Evolutionary conservation across 2,797 vertebrate genomes (phyloP).

Genomic region (Scomberomorus guttatus): DNA sequence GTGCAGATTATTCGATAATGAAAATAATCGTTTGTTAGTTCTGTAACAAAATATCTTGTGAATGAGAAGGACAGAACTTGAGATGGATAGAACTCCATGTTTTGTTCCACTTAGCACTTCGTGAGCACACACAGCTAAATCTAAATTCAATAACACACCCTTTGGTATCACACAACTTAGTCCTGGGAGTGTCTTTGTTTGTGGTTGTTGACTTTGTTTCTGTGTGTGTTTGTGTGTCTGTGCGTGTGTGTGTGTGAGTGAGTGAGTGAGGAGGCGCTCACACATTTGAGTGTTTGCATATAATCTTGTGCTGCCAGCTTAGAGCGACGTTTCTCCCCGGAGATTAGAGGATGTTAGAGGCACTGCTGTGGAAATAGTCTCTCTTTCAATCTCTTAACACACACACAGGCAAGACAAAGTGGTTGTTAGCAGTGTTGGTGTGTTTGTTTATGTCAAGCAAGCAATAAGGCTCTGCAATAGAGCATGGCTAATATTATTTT

Average conservation of each 20-base stretch:
- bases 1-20: neutral
- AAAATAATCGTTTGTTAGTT: neutral
- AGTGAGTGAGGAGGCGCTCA: conserved; percentile 11
- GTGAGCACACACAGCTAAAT: conserved; percentile 25
- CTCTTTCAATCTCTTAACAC: conserved; percentile 59
- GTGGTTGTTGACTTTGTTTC: conserved; percentile 52
- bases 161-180: conserved; percentile 39
- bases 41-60: neutral
- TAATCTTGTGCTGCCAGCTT: conserved; percentile 75
- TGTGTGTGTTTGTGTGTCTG: conserved; percentile 4
- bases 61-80: neutral
- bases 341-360: conserved; percentile 72
- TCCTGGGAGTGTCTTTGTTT: conserved; percentile 66
- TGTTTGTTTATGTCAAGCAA: conserved; percentile 57
- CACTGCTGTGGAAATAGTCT: conserved; percentile 62
- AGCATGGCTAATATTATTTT: conserved; percentile 55
- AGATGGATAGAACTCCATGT: neutral
- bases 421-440: conserved; percentile 40
- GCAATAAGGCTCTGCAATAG: conserved; percentile 44
- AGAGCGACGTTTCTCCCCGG: conserved; percentile 57
- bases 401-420: conserved; percentile 39
- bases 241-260: neutral
- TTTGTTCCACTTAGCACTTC: conserved; percentile 19
- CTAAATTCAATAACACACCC: conserved; percentile 49
- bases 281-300: conserved; percentile 72